Conservation (phyloP, 2,797 vertebrate species). For the Ispidina picta region DNA sequence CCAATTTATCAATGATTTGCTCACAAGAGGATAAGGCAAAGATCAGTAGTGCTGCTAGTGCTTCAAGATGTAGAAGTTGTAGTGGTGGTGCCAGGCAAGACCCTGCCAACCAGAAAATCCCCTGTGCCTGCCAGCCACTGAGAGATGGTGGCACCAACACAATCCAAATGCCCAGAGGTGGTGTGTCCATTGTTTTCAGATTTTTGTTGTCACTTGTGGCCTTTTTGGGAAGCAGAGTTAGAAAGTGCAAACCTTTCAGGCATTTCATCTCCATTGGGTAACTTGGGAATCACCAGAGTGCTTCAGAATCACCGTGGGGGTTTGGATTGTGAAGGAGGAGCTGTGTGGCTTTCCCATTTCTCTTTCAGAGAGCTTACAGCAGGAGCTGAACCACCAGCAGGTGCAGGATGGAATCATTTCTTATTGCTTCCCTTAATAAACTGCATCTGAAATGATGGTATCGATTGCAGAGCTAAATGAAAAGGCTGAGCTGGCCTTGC, state of each 20-base stretch:
- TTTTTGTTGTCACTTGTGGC: neutral
- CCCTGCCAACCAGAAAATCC: neutral
- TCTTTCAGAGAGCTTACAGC: neutral
- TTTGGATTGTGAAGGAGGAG: neutral
- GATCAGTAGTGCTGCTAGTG: neutral
- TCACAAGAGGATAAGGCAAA: neutral
- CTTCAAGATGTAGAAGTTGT: neutral
- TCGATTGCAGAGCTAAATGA: slow-evolving; percentile 11
- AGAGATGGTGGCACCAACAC: neutral
- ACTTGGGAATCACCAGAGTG: neutral
- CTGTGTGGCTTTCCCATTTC: neutral
- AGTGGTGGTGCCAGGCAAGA: neutral
- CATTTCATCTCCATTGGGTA: neutral
- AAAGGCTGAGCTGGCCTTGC: slow-evolving; percentile 36
- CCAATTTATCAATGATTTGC: neutral
- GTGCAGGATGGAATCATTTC: slow-evolving; percentile 11
- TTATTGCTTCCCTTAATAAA: slow-evolving; percentile 51
- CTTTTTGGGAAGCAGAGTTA: neutral
- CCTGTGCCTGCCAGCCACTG: neutral
- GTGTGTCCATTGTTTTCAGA: neutral
- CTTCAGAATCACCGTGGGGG: neutral
- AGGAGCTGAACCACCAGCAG: neutral
- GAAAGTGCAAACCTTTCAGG: neutral
- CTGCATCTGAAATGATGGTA: slow-evolving; percentile 44
- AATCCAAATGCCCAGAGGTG: neutral